phyloP scores from a whole-genome alignment of 2,888 invertebrate genomes.

The Melikaiella ostensackeni region DNA sequence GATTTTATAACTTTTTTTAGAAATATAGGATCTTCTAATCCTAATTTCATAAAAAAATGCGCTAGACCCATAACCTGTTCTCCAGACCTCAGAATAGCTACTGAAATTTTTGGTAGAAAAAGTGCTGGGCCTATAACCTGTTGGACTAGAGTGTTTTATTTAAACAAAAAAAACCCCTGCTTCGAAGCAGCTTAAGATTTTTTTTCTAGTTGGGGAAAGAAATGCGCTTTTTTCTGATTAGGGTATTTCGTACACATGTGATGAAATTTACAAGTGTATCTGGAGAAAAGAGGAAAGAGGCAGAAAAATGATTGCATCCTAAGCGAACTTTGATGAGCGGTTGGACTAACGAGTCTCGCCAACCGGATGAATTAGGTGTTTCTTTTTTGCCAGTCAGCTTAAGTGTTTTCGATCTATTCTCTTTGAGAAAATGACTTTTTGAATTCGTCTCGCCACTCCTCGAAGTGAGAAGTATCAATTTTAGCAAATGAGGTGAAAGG shows the following conservation, averaged over 20 bases:
- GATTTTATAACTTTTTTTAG: too few relatives aligned
- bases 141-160: too few relatives aligned
- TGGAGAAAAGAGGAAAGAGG: neutral
- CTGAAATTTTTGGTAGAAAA: too few relatives aligned
- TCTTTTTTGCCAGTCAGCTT: neutral
- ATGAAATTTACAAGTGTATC: neutral
- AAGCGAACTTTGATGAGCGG: constrained; percentile 7
- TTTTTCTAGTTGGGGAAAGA: too few relatives aligned
- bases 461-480: neutral
- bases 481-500: neutral
- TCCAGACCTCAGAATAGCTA: too few relatives aligned
- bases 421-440: neutral
- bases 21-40: too few relatives aligned
- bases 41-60: too few relatives aligned
- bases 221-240: neutral
- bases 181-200: too few relatives aligned
- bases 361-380: neutral
- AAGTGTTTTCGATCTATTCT: neutral
- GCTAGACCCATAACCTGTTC: too few relatives aligned
- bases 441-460: neutral
- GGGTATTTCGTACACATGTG: neutral
- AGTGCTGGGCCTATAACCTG: too few relatives aligned
- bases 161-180: too few relatives aligned
- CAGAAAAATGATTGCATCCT: neutral
- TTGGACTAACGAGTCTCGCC: neutral